These are phyloP conservation scores for Malacosoma neustria DNA, from an alignment of 2,888 invertebrate species.

Conservation along the genomic window DNA sequence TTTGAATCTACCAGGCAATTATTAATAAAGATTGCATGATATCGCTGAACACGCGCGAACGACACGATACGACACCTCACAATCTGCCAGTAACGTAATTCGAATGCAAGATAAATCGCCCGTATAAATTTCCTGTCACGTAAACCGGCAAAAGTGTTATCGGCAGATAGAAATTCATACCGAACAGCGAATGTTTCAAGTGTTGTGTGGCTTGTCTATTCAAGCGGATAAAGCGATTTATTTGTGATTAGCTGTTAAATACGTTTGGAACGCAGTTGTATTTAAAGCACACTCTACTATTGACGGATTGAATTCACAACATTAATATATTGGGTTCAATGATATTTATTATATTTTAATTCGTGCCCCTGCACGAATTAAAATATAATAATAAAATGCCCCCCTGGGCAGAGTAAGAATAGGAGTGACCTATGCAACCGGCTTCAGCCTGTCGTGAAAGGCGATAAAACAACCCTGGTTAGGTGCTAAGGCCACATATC, in stretches of 20 bases:
- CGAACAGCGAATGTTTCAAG: conserved; percentile 39
- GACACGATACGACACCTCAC: conserved; percentile 59
- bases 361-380: too few relatives aligned
- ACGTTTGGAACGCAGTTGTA: too few relatives aligned
- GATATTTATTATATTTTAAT: too few relatives aligned
- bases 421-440: too few relatives aligned
- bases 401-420: too few relatives aligned
- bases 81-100: conserved; percentile 60
- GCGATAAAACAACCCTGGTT: too few relatives aligned
- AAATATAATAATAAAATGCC: too few relatives aligned
- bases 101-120: conserved; percentile 68
- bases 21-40: conserved; percentile 28
- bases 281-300: too few relatives aligned
- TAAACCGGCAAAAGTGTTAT: conserved; percentile 68
- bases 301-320: too few relatives aligned
- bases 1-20: conserved; percentile 19
- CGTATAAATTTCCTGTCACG: conserved; percentile 70
- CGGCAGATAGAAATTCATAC: conserved; percentile 61
- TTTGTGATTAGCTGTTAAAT: background rate
- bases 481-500: too few relatives aligned
- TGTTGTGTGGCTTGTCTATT: background rate
- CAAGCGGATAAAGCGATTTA: background rate
- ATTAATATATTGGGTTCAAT: too few relatives aligned
- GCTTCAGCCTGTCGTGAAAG: too few relatives aligned
- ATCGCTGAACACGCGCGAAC: conserved; percentile 16